Evolutionary conservation across 2,113 vertebrate species (phyloP).

Genomic region (Larimichthys polyactis): DNA sequence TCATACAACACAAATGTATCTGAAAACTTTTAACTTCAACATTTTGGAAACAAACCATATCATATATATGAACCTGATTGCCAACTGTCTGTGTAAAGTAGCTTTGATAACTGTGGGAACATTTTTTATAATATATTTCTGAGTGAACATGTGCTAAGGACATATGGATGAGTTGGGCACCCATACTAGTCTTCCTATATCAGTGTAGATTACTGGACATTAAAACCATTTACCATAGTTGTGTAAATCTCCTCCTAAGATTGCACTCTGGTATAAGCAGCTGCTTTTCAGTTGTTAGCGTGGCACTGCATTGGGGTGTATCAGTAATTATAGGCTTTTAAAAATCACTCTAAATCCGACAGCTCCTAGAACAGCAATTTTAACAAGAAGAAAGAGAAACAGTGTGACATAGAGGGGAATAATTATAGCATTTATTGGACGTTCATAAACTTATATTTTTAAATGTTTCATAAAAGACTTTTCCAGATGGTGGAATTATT

Average conservation of each 20-base stretch:
- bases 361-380: slow-evolving; percentile 16
- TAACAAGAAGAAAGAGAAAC: slow-evolving; percentile 9
- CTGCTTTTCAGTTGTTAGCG: slow-evolving; percentile 36
- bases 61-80: neutral
- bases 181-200: neutral
- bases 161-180: neutral
- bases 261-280: slow-evolving; percentile 13
- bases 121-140: slow-evolving; percentile 10
- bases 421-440: slow-evolving; percentile 3
- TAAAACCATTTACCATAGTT: slow-evolving; percentile 36
- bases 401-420: neutral
- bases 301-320: slow-evolving; percentile 35
- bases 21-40: neutral
- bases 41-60: neutral
- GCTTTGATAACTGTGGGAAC: slow-evolving; percentile 31
- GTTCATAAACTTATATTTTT: slow-evolving; percentile 39
- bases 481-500: slow-evolving; percentile 3
- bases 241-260: slow-evolving; percentile 24
- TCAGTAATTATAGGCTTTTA: slow-evolving; percentile 50
- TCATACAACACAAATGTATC: no score
- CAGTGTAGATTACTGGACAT: slow-evolving; percentile 38
- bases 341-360: slow-evolving; percentile 59
- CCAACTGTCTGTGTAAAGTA: slow-evolving; percentile 1
- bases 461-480: slow-evolving; percentile 35
- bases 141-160: neutral